phyloP scores from a whole-genome alignment of 2,797 vertebrate genomes.

The Pseudopleuronectes americanus region DNA sequence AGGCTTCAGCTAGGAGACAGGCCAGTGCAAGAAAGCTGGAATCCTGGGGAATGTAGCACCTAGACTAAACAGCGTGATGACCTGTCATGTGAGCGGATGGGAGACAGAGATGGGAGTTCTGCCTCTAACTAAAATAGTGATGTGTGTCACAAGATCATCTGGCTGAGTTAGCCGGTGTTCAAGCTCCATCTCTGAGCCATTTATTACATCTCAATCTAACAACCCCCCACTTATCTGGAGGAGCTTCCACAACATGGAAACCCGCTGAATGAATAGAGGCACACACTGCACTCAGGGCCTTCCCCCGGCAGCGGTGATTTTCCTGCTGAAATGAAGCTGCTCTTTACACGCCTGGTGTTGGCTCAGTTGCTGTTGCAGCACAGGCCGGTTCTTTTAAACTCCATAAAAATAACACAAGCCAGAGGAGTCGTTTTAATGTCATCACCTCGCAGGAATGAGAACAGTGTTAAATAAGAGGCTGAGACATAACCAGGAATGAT shows the following conservation, averaged over 20 bases:
- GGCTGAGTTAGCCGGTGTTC: slow-evolving; percentile 34
- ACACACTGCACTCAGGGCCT: slow-evolving; percentile 9
- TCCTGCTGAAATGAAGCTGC: slow-evolving; percentile 18
- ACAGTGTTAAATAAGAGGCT: not conserved
- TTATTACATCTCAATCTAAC: slow-evolving; percentile 12
- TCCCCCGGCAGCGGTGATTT: not conserved
- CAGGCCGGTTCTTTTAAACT: not conserved
- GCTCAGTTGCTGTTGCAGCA: not conserved
- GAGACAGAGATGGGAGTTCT: slow-evolving; percentile 26
- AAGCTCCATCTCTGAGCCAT: not conserved
- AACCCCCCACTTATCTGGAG: slow-evolving; percentile 18
- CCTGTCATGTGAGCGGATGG: slow-evolving; percentile 66
- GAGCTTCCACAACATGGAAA: slow-evolving; percentile 18
- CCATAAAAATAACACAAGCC: not conserved
- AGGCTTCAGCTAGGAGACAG: slow-evolving; percentile 23
- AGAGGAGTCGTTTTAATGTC: not conserved
- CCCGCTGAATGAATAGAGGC: slow-evolving; percentile 29
- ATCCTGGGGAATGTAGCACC: slow-evolving; percentile 75
- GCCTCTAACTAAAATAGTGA: slow-evolving; percentile 39
- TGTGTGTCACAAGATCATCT: slow-evolving; percentile 65
- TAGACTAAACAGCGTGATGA: slow-evolving; percentile 64
- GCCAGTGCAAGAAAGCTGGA: slow-evolving; percentile 32
- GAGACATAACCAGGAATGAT: no score
- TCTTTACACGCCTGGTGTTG: not conserved
- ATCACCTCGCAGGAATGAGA: slow-evolving; percentile 31